phyloP scores from a whole-genome alignment of 2,113 vertebrate genomes.

The Ciconia stormi region DNA sequence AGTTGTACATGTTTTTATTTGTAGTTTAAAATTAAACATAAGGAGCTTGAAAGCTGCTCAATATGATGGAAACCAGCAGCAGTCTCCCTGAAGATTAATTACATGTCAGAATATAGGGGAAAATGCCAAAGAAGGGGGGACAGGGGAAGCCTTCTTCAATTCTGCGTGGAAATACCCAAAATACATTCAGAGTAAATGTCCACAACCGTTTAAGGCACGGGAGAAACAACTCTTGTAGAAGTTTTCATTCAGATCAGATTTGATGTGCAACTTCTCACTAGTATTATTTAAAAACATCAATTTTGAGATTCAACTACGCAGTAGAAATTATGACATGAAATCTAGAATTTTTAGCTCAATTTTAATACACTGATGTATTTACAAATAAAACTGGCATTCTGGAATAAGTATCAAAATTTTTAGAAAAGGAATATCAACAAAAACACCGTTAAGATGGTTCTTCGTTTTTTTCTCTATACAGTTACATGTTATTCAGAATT shows the following conservation, averaged over 20 bases:
- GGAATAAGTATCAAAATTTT: neutral
- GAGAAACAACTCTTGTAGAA: neutral
- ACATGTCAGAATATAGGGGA: neutral
- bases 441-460: neutral
- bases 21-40: neutral
- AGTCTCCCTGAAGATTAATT: neutral
- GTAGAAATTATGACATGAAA: neutral
- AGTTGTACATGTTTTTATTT: neutral
- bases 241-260: neutral
- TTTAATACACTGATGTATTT: neutral
- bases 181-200: neutral
- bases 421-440: neutral
- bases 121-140: neutral
- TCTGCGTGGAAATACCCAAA: neutral
- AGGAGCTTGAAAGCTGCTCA: neutral
- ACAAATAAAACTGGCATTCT: neutral
- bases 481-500: neutral
- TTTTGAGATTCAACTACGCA: neutral
- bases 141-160: neutral
- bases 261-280: neutral
- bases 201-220: neutral
- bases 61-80: neutral
- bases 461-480: neutral
- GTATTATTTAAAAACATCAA: neutral
- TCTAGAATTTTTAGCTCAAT: neutral